Evolutionary conservation across 2,113 vertebrate species (phyloP), one percentile per base, ranked within the genome.

Genomic region (Macroglossus sobrinus): DNA sequence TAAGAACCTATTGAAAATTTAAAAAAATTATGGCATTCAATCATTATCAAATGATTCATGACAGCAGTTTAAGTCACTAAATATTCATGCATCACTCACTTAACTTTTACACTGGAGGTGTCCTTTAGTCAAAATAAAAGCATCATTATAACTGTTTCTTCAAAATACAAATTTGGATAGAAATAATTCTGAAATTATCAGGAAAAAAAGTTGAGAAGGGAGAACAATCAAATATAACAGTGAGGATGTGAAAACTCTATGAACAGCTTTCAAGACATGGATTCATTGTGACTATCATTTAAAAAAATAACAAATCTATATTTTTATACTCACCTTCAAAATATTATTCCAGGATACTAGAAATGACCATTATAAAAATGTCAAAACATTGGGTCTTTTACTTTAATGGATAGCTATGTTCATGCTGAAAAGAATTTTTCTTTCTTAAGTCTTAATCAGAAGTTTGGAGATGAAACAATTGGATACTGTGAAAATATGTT

Each of bases 1-100:
- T 86, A 80, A 96, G 18, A 78, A 35, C n/a, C 98, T 98, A 91
- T 93, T 94, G 79, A 95, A 97, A 98, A 97, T 55, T 93, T 28
- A 61, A 95, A 38, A 33, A 76, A 91, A 87, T 86, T 38, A 80
- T 18, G 76, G 18, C 28, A 86, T 53, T 33, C 26, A 80, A 2
- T 79, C 50, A 72, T 68, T 43, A 89, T 8, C 47, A 79, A 43
- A 28, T 33, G 38, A 79, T 59, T 89, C 43, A 55, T 4, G 90
- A 81, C 24, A 93, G 40, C 21, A 35, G 19, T 43, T 78, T 30
- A 55, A 59, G 24, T 69, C 66, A 74, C n/a, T 66, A 82, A 90
- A 85, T 68, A 85, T 57, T 93, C 81, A 96, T 47, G 21, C 45
- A 53, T 68, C 6, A 86, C 3, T 57, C 22, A 66, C 18, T 90